These are phyloP conservation scores for Himalopsyche anomala DNA, from an alignment of 2,888 invertebrate species.

Conservation along the genomic window DNA sequence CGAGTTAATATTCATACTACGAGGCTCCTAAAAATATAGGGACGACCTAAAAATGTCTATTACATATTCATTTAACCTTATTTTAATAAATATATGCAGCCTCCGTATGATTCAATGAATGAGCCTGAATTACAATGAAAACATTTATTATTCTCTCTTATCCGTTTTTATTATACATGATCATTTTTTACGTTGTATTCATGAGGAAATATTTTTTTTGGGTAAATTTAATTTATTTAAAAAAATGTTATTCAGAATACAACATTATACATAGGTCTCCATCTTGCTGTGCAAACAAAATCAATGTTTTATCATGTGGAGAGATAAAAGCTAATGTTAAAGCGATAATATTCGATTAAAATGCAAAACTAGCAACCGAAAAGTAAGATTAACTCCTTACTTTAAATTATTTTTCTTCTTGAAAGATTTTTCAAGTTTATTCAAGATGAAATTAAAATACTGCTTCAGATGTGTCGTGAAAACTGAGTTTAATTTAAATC, in stretches of 20 bases:
- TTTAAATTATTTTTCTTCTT: not conserved
- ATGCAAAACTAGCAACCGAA: not conserved
- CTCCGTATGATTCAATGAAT: slow-evolving; percentile 37
- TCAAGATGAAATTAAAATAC: not conserved
- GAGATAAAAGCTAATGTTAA: not conserved
- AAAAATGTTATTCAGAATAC: not conserved
- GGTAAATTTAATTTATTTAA: not conserved
- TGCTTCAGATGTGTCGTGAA: not conserved
- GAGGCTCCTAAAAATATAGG: slow-evolving; percentile 32
- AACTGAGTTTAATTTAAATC: not conserved
- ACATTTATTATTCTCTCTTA: slow-evolving; percentile 38
- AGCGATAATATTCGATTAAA: not conserved
- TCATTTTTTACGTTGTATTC: not conserved
- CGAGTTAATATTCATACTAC: slow-evolving; percentile 28
- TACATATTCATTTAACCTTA: slow-evolving; percentile 42
- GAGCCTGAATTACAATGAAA: slow-evolving; percentile 19
- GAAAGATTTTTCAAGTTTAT: not conserved
- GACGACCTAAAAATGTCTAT: slow-evolving; percentile 38
- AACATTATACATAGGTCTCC: too few relatives aligned
- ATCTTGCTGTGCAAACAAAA: too few relatives aligned
- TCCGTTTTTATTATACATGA: not conserved
- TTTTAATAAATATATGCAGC: slow-evolving; percentile 41
- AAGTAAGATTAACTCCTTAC: not conserved
- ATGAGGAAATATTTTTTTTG: not conserved
- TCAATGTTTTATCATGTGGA: too few relatives aligned